phyloP scores from a whole-genome alignment of 2,888 invertebrate genomes.

The Plagodis pulveraria region DNA sequence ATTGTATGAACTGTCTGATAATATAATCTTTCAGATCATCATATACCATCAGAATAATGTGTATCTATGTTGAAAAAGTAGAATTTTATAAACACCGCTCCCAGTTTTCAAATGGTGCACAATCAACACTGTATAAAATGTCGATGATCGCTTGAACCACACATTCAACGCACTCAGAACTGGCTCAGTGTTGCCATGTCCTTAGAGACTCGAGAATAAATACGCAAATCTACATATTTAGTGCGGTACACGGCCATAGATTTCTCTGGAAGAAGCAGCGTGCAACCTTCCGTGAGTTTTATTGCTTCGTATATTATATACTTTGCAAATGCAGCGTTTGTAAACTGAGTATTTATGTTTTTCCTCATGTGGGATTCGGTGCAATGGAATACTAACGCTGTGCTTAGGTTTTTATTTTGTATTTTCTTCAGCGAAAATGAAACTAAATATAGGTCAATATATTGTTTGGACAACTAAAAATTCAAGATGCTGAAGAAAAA shows the following conservation, averaged over 20 bases:
- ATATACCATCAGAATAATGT: no score
- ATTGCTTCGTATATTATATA: slow-evolving; percentile 22
- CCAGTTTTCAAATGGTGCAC: slow-evolving; percentile 9
- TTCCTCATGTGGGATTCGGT: slow-evolving; percentile 14
- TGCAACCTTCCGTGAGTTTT: slow-evolving; percentile 21
- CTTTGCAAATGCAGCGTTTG: slow-evolving; percentile 22
- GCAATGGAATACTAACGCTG: slow-evolving; percentile 20
- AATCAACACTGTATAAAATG: slow-evolving; percentile 24
- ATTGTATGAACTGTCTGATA: no score
- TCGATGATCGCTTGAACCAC: slow-evolving; percentile 17
- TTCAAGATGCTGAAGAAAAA: no score
- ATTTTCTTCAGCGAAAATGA: neutral
- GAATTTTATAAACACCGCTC: neutral
- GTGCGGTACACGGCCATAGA: slow-evolving; percentile 36
- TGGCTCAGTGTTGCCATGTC: slow-evolving; percentile 14
- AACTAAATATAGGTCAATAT: no score
- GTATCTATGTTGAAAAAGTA: neutral
- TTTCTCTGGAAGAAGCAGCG: slow-evolving; percentile 38
- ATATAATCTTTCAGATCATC: no score
- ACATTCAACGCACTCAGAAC: slow-evolving; percentile 10
- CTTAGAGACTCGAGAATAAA: slow-evolving; percentile 45
- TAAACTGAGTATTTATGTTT: slow-evolving; percentile 22
- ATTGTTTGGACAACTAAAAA: no score
- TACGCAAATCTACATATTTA: slow-evolving; percentile 56
- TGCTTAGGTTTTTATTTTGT: slow-evolving; percentile 2